Conservation (phyloP, 2,113 vertebrate species). For the Phocoena phocoena region DNA sequence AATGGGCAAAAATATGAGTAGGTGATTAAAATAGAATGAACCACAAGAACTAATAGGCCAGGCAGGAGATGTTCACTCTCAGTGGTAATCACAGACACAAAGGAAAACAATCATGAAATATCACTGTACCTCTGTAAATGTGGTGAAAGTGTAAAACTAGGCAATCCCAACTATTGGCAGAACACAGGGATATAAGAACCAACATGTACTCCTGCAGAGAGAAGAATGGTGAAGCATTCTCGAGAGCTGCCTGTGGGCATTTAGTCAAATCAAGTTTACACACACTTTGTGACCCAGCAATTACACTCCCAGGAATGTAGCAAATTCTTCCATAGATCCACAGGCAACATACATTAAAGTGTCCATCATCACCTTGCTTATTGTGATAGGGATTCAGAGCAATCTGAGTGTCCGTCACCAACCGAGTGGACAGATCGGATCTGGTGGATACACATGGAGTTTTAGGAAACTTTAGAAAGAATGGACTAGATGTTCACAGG, state of each 20-base stretch:
- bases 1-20: neutral
- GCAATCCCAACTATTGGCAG: neutral
- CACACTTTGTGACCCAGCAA: neutral
- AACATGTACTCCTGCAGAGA: neutral
- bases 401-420: neutral
- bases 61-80: neutral
- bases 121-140: neutral
- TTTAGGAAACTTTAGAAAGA: neutral
- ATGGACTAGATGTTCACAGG: neutral
- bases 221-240: neutral
- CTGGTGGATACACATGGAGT: neutral
- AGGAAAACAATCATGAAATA: neutral
- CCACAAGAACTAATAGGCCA: neutral
- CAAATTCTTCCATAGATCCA: neutral
- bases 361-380: neutral
- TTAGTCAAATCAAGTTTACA: neutral
- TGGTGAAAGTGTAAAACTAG: neutral
- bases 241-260: neutral
- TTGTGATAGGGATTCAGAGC: neutral
- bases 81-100: slow-evolving; percentile 3
- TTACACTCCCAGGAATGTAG: neutral
- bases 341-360: neutral
- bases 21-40: slow-evolving; percentile 28
- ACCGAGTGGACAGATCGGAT: neutral
- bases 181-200: neutral